phyloP scores from a whole-genome alignment of 2,113 vertebrate species.

The Heterocephalus glaber region DNA sequence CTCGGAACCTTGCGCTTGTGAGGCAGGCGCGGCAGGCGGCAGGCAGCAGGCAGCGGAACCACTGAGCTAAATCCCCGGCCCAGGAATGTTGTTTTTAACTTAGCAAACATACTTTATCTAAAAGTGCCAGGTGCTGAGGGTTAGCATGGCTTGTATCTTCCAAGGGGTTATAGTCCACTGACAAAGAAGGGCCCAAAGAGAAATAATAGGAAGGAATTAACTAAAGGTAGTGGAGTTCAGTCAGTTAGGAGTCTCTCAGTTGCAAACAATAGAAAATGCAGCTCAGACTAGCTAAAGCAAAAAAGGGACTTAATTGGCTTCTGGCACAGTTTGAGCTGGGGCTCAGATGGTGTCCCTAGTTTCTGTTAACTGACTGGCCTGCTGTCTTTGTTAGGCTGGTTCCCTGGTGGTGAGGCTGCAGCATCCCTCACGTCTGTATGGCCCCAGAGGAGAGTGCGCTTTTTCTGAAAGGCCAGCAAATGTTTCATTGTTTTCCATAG shows the following conservation, averaged over 20 bases:
- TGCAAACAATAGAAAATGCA: not conserved
- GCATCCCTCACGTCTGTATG: not conserved
- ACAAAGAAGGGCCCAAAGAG: not conserved
- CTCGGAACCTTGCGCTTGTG: no score
- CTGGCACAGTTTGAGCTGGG: not conserved
- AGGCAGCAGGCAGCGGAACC: no score
- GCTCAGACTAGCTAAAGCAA: not conserved
- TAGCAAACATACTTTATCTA: not conserved
- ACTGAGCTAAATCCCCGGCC: no score
- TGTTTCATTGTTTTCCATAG: conserved; percentile 27
- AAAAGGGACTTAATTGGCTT: conserved; percentile 30
- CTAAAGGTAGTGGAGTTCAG: not conserved
- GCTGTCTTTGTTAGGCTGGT: not conserved
- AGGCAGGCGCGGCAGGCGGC: no score
- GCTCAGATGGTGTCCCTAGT: not conserved
- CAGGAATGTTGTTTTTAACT: conserved; percentile 11
- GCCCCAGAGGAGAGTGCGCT: not conserved
- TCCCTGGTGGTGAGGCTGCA: not conserved
- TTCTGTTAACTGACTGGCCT: not conserved
- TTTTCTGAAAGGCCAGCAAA: not conserved
- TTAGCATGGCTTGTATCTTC: not conserved
- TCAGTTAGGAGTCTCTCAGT: not conserved
- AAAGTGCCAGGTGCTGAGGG: not conserved
- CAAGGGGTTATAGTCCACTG: not conserved
- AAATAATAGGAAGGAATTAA: not conserved